Base-by-base conservation (phyloP, 2,113 vertebrate species). In the Hirundichthys speculiger region DNA sequence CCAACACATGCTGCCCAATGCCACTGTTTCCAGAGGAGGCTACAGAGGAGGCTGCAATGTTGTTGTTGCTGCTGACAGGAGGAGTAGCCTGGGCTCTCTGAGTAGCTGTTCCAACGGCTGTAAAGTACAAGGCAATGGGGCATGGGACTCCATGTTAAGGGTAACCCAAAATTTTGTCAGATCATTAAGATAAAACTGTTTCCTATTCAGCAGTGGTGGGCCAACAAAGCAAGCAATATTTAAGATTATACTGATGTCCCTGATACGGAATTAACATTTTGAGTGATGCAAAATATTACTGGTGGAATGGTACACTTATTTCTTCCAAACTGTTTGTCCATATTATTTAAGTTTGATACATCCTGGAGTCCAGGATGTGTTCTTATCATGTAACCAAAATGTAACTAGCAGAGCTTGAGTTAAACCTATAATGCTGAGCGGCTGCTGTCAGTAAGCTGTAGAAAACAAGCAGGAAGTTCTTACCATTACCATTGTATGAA, bases 61-160 rank as follows among this genome's bases (percentile, higher is more conserved):
- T 82, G 84, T 75, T 77, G 73, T 71, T 81, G 86, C 64, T 86
- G 85, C 68, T 81, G 83, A 87, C 82, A 69, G 83, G 76, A 85
- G 73, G 72, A 73, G 94, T 86, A 89, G 93, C 91, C 93, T 93
- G 94, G 91, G 93, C 87, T 90, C 91, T 94, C 93, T 94, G 94
- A 93, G 94, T 91, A 89, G 92, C 92, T 85, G 94, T 89, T 88
- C 92, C 93, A 87, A 91, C 88, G 2, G 89, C 95, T 96, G 95
- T 83, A 93, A 95, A 95, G 88, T 64, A 96, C 93, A 96, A 94
- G 94, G 93, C 67, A 83, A 60, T 77, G 79, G 64, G 79, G 63
- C 58, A 75, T 53, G 87, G 79, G 92, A 94, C 79, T 84, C 60
- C 71, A 80, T 73, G 80, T 88, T 86, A 90, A 51, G 80, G 69